phyloP scores from a whole-genome alignment of 2,888 invertebrate species.

The Limnephilus marmoratus region DNA sequence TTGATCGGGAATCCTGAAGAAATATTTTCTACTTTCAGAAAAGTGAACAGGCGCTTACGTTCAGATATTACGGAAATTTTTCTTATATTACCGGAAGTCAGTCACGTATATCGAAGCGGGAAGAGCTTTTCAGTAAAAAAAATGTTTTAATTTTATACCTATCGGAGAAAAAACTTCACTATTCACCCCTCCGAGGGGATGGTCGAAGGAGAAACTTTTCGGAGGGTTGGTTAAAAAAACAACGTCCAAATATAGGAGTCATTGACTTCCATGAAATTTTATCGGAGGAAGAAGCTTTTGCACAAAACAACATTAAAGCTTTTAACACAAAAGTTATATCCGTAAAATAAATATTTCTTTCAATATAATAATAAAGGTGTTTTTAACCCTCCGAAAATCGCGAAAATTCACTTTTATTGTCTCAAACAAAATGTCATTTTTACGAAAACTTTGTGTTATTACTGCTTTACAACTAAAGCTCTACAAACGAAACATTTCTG shows the following conservation, averaged over 20 bases:
- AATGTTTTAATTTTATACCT: conserved; percentile 12
- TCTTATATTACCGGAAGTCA: not conserved
- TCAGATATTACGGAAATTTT: not conserved
- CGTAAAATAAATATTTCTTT: not conserved
- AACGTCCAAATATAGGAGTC: conserved; percentile 26
- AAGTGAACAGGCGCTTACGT: not conserved
- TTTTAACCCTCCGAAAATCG: too few relatives aligned
- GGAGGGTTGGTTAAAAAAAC: conserved; percentile 33
- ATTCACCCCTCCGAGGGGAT: conserved; percentile 23
- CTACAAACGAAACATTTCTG: too few relatives aligned
- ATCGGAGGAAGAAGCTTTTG: not conserved
- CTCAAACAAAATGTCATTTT: too few relatives aligned
- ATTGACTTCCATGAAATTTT: conserved; percentile 35
- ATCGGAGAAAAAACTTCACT: conserved; percentile 18
- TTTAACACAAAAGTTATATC: not conserved
- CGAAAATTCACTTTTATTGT: too few relatives aligned
- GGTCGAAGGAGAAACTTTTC: conserved; percentile 39
- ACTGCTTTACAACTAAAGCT: too few relatives aligned
- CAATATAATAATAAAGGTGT: not conserved
- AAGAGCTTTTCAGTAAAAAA: conserved; percentile 9
- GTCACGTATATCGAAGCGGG: conserved; percentile 7
- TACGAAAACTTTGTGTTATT: too few relatives aligned
- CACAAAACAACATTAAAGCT: not conserved
- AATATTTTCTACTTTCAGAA: not conserved
- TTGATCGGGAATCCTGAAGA: not conserved